Conservation (phyloP, 2,797 vertebrate species). For the Gadopsis marmoratus region DNA sequence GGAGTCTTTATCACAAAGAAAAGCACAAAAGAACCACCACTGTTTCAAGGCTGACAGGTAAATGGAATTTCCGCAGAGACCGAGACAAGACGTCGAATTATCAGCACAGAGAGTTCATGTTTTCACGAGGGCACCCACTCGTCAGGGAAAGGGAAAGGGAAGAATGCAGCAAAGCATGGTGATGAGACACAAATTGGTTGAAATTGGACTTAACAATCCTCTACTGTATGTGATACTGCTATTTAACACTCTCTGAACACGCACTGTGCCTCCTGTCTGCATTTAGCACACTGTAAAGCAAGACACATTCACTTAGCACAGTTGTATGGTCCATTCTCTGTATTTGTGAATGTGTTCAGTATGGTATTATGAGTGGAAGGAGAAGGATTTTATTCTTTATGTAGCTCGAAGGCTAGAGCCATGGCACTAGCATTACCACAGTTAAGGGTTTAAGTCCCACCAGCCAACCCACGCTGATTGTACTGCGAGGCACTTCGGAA, state of each 20-base stretch:
- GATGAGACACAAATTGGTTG: constrained; percentile 17
- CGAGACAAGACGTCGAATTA: constrained; percentile 62
- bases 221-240: constrained; percentile 19
- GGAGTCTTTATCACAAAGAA: constrained; percentile 72
- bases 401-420: neutral
- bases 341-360: constrained; percentile 28
- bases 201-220: constrained; percentile 36
- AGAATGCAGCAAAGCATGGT: constrained; percentile 27
- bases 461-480: constrained; percentile 27
- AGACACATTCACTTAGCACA: constrained; percentile 3
- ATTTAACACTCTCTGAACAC: constrained; percentile 38
- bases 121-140: constrained; percentile 37
- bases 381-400: constrained; percentile 24
- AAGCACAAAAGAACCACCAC: constrained; percentile 60
- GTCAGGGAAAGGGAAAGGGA: constrained; percentile 34
- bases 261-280: neutral
- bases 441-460: constrained; percentile 30
- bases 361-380: constrained; percentile 24
- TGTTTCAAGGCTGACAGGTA: constrained; percentile 73
- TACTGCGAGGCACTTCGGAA: constrained; percentile 19
- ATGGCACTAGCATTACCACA: neutral
- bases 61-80: constrained; percentile 70
- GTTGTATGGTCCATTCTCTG: neutral
- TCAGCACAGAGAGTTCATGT: constrained; percentile 41
- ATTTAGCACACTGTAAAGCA: constrained; percentile 18